A percentile compares a stretch with the other conserved stretches of the same genome.
These are phyloP conservation scores for Alfaro cultratus DNA, from an alignment of 2,797 vertebrate species.

Conservation along the genomic window DNA sequence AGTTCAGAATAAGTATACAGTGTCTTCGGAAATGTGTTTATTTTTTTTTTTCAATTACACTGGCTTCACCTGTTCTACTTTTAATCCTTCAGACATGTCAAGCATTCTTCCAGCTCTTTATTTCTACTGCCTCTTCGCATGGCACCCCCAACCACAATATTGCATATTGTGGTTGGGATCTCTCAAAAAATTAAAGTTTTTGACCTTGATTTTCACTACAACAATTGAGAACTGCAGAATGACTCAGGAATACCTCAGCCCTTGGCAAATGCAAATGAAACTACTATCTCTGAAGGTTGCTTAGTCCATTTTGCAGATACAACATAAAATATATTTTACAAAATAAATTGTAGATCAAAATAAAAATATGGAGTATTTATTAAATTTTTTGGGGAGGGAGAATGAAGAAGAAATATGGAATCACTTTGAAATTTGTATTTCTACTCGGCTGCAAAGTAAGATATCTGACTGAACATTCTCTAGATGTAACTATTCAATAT, in stretches of 20 bases:
- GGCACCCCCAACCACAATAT: not conserved
- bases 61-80: not conserved
- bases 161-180: too few relatives aligned
- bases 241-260: not conserved
- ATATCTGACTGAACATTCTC: not conserved
- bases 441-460: not conserved
- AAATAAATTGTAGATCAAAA: not conserved
- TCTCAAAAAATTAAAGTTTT: too few relatives aligned
- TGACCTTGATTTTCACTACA: not conserved
- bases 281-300: not conserved
- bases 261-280: not conserved
- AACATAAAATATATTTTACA: not conserved
- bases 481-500: not conserved
- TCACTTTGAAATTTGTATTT: not conserved
- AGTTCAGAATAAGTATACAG: not conserved
- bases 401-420: not conserved
- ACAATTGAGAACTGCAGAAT: not conserved
- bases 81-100: not conserved
- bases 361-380: not conserved
- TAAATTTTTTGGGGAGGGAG: not conserved
- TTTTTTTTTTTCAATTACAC: not conserved
- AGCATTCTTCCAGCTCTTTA: not conserved
- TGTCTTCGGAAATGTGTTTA: not conserved
- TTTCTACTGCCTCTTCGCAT: not conserved
- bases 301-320: not conserved